A percentile compares a stretch with the other conserved stretches of the same genome.
These are phyloP conservation scores for Hydropsyche betteni DNA, from an alignment of 2,888 invertebrate genomes.

Conservation along the genomic window DNA sequence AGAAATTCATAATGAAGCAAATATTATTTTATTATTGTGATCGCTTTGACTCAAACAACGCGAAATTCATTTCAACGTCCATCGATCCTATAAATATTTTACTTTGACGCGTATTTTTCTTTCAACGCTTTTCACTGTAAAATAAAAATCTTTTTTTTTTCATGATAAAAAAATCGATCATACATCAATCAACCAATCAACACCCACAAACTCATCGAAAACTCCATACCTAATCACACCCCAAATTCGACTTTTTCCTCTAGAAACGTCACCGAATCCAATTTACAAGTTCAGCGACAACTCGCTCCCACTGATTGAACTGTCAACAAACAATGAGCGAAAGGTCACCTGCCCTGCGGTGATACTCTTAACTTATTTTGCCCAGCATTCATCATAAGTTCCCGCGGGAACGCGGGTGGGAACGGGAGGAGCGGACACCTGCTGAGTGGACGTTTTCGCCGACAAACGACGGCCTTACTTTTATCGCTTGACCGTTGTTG, in stretches of 20 bases:
- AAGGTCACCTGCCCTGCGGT: constrained; percentile 35
- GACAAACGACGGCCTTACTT: constrained; percentile 16
- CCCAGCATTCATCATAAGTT: constrained; percentile 41
- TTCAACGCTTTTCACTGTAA: too few species aligned
- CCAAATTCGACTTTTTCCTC: not conserved
- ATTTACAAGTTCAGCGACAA: constrained; percentile 31
- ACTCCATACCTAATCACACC: too few species aligned
- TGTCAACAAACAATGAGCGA: constrained; percentile 42
- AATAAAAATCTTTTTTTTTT: too few species aligned
- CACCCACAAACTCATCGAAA: too few species aligned
- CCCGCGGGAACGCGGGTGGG: not conserved
- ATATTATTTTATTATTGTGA: too few species aligned
- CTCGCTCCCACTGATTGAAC: constrained; percentile 37
- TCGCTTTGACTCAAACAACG: too few species aligned
- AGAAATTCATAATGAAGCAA: too few species aligned
- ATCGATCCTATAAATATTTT: too few species aligned
- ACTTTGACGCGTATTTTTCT: too few species aligned
- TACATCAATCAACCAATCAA: too few species aligned
- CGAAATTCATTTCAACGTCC: too few species aligned
- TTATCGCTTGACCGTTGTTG: constrained; percentile 19
- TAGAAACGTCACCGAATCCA: constrained; percentile 25
- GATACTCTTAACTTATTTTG: constrained; percentile 42
- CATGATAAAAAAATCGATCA: too few species aligned
- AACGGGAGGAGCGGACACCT: not conserved
- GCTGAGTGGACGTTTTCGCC: constrained; percentile 13